These are phyloP conservation scores for Caenorhabditis japonica DNA, from an alignment of 2,888 invertebrate species.

Conservation along the genomic window DNA sequence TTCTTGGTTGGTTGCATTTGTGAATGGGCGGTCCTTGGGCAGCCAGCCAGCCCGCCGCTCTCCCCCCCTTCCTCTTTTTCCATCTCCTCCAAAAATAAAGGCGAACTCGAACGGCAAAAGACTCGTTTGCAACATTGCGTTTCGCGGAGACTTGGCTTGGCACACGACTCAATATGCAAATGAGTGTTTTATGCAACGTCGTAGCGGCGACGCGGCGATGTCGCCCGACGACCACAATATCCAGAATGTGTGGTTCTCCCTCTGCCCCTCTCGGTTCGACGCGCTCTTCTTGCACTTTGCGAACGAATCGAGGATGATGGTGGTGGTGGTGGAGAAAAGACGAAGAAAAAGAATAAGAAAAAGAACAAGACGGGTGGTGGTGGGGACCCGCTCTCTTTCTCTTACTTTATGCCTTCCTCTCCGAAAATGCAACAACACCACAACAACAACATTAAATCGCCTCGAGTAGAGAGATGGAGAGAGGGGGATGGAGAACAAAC, in stretches of 20 bases:
- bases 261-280: constrained; percentile 41
- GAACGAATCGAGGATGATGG: constrained; percentile 48
- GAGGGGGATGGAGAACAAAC: too few relatives aligned
- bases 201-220: constrained; percentile 29
- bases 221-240: constrained; percentile 13
- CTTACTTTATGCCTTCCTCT: constrained; percentile 4
- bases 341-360: constrained; percentile 9
- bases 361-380: constrained; percentile 20
- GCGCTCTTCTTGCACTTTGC: constrained; percentile 48
- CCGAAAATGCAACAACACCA: constrained; percentile 49
- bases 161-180: constrained; percentile 52
- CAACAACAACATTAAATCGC: constrained; percentile 53
- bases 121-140: constrained; percentile 53
- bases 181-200: constrained; percentile 51
- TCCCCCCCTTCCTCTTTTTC: constrained; percentile 3
- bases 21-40: constrained; percentile 41
- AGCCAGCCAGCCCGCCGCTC: constrained; percentile 1
- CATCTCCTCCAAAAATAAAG: constrained; percentile 48
- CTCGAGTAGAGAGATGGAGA: constrained; percentile 29
- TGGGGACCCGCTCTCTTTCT: constrained; percentile 1
- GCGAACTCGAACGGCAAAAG: constrained; percentile 48
- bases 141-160: constrained; percentile 48
- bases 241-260: too few relatives aligned
- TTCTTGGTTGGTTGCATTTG: constrained; percentile 51
- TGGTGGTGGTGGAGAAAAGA: constrained; percentile 15